Conservation (phyloP, 2,888 invertebrate genomes). For the Apodemia zela region DNA sequence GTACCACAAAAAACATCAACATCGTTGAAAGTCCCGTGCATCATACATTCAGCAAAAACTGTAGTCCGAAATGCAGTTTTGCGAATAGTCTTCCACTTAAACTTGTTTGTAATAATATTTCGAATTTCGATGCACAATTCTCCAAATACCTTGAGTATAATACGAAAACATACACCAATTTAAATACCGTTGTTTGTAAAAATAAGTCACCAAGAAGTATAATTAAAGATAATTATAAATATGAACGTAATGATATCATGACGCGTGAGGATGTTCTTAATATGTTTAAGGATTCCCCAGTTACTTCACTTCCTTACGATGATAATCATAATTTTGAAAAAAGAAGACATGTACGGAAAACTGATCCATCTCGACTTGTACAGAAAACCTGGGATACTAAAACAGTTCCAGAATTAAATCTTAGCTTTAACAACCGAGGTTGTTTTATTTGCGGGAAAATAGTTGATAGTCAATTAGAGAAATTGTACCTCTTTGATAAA, state of each 20-base stretch:
- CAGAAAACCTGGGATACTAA: constrained; percentile 50
- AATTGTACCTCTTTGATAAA: constrained; percentile 66
- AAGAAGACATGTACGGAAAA: constrained; percentile 61
- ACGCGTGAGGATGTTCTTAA: constrained; percentile 67
- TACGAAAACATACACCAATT: constrained; percentile 50
- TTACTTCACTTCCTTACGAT: constrained; percentile 54
- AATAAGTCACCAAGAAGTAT: constrained; percentile 39
- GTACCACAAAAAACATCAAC: constrained; percentile 49
- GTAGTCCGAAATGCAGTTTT: constrained; percentile 57
- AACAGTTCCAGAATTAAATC: constrained; percentile 50
- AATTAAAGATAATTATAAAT: constrained; percentile 45
- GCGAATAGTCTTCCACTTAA: constrained; percentile 63
- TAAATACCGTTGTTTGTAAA: constrained; percentile 45
- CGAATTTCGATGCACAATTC: constrained; percentile 64
- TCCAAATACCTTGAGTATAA: constrained; percentile 58
- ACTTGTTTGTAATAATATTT: constrained; percentile 58
- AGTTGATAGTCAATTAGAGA: constrained; percentile 53
- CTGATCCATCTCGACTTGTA: constrained; percentile 58
- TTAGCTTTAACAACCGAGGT: constrained; percentile 52
- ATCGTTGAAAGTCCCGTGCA: constrained; percentile 61
- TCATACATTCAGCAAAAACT: constrained; percentile 43
- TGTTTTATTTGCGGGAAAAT: constrained; percentile 64
- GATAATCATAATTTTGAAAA: constrained; percentile 51
- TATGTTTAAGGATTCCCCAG: constrained; percentile 71
- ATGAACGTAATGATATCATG: constrained; percentile 45